Percentiles rank a stretch among this genome's conserved stretches.
phyloP scores from a whole-genome alignment of 2,113 vertebrate species.

The Corvus moneduloides region DNA sequence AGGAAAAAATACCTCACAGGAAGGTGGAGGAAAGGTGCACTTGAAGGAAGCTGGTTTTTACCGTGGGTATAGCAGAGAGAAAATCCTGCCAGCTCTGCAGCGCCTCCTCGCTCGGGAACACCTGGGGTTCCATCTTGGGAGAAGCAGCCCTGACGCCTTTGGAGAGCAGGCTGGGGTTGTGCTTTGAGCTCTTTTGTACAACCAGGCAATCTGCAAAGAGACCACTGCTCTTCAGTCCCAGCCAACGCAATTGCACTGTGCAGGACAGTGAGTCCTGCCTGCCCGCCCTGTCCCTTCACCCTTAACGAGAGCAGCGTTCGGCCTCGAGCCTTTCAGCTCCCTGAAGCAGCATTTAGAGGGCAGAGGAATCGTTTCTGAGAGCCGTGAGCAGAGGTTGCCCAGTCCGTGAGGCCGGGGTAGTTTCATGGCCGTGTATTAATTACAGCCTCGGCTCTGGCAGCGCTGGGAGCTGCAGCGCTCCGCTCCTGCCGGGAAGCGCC shows the following conservation, averaged over 20 bases:
- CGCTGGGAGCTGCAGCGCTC: background rate
- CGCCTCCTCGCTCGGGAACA: accelerated
- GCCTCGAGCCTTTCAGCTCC: accelerated
- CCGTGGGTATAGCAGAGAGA: accelerated
- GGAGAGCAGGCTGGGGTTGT: accelerated
- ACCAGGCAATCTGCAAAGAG: accelerated
- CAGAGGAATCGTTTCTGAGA: background rate
- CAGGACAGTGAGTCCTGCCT: accelerated
- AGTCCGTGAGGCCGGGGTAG: accelerated
- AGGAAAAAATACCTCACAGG: accelerated
- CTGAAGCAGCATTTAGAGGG: accelerated
- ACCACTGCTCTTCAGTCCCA: accelerated
- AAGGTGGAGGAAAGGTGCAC: accelerated
- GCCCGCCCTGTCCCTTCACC: accelerated
- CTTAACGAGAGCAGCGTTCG: background rate
- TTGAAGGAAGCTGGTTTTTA: accelerated
- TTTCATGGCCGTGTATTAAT: accelerated
- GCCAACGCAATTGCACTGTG: accelerated
- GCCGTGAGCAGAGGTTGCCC: accelerated
- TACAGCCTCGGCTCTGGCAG: background rate
- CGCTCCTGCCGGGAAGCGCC: background rate
- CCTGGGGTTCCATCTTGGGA: accelerated
- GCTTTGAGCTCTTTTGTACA: accelerated
- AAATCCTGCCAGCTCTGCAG: accelerated
- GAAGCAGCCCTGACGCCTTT: accelerated